Evolutionary conservation across 1,140 invertebrate genomes (phyloP), one percentile per base, ranked within the genome.

Genomic region (Pseudomyrmex pallidus): DNA sequence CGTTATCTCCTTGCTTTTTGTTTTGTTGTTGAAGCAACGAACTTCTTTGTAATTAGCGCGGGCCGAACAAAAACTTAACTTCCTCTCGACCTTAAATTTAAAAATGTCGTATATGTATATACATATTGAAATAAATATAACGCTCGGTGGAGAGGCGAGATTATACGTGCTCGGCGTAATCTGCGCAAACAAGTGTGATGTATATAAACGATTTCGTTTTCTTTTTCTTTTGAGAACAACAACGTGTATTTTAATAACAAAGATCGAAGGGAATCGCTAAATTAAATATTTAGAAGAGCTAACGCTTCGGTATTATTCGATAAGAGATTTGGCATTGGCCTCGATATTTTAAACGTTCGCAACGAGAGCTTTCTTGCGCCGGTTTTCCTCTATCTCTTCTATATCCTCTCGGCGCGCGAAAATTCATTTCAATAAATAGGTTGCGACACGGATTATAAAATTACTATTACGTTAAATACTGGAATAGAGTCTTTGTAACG

Each of bases 381-480:
- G 68, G 54, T 72, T 48, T 77, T 10, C 66, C 15, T 62, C 9
- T 74, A 68, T 70, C 74, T 84, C 68, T 80, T 25, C 22, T 76
- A 52, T 54, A 20, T 76, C 25, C 54, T 20, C 67, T 85, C 52
- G 74, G 82, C 80, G 82, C 82, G 73, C 72, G 56, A 83, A 87
- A 86, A 87, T 74, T 87, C 76, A 35, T 82, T 76, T 83, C 73
- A 87, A 70, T 87, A 70, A 87, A 87, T 86, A 84, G 74, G 78
- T 84, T 84, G 85, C 85, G 85, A 87, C 76, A 87, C 86, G 86
- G 87, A 87, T 88, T 87, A 88, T 87, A 88, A 88, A 88, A 88
- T 88, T 88, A 88, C 87, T 88, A 88, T 88, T 88, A 88, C 84
- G 87, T 88, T 88, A 87, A 87, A 85, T 88, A 88, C 67, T 88